These are phyloP conservation scores for Meloe dianella DNA, from an alignment of 2,888 invertebrate species.

Conservation along the genomic window DNA sequence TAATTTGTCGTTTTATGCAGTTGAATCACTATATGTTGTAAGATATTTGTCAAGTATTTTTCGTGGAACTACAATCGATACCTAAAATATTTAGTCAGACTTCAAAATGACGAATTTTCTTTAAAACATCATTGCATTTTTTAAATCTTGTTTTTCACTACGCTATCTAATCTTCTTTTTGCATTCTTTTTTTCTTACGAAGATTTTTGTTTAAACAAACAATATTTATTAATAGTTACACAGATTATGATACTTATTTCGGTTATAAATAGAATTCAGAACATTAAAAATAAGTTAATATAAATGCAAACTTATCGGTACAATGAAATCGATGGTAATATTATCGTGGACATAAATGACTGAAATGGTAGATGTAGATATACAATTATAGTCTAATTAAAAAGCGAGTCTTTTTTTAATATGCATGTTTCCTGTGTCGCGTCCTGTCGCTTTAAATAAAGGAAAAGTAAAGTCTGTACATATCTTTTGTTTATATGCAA, in stretches of 20 bases:
- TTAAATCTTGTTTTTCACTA: background rate
- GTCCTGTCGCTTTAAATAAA: background rate
- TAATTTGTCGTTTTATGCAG: background rate
- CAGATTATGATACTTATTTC: slow-evolving; percentile 3
- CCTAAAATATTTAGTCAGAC: background rate
- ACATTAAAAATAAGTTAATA: background rate
- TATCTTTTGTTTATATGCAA: background rate
- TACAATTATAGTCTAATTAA: background rate
- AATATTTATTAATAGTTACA: slow-evolving; percentile 1
- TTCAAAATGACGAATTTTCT: background rate
- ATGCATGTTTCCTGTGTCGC: background rate
- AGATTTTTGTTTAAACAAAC: slow-evolving; percentile 4
- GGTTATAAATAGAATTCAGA: background rate
- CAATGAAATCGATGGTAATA: background rate
- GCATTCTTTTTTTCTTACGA: background rate
- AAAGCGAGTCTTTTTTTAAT: background rate
- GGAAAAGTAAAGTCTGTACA: background rate
- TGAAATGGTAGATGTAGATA: background rate
- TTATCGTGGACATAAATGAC: background rate
- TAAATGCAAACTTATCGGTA: background rate
- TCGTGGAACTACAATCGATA: background rate
- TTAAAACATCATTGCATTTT: background rate
- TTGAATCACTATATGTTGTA: background rate
- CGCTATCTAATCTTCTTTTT: background rate
- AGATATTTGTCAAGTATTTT: background rate